Evolutionary conservation across 2,888 invertebrate genomes (phyloP).

Genomic region (Lepidocyrtinus sp.): DNA sequence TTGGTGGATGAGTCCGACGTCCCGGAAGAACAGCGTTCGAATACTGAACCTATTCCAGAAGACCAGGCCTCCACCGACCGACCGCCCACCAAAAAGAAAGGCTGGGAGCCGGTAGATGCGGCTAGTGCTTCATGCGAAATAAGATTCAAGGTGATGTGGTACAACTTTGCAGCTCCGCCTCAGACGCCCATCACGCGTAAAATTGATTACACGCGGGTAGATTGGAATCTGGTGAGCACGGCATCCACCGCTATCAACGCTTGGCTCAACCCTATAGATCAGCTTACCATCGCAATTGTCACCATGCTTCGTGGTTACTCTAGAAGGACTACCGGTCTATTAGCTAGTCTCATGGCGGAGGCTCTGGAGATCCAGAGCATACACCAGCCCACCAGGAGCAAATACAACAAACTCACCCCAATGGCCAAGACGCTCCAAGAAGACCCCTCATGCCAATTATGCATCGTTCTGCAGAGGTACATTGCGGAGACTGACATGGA

Average conservation of each 20-base stretch:
- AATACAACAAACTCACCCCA: constrained; percentile 89
- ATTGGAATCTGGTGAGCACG: constrained; percentile 97
- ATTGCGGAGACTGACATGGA: constrained; percentile 84
- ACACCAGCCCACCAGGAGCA: constrained; percentile 87
- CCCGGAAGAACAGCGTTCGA: constrained; percentile 13
- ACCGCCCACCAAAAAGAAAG: not conserved
- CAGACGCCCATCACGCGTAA: constrained; percentile 93
- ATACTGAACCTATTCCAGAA: not conserved
- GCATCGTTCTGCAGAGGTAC: constrained; percentile 89
- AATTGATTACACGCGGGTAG: constrained; percentile 94
- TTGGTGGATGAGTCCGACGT: constrained; percentile 40
- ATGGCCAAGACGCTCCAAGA: constrained; percentile 92
- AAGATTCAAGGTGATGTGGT: constrained; percentile 93
- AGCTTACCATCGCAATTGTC: constrained; percentile 87
- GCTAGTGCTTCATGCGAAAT: constrained; percentile 83
- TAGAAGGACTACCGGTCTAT: constrained; percentile 85
- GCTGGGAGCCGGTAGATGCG: constrained; percentile 36
- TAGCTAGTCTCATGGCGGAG: constrained; percentile 96
- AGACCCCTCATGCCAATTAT: constrained; percentile 95
- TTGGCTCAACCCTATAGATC: constrained; percentile 97
- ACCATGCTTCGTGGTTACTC: constrained; percentile 86
- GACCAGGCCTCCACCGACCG: not conserved
- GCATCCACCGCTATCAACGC: constrained; percentile 97
- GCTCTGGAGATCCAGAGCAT: constrained; percentile 90
- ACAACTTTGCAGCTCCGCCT: constrained; percentile 97